Evolutionary conservation across 2,888 invertebrate genomes (phyloP).

Genomic region (Cenopis cana): DNA sequence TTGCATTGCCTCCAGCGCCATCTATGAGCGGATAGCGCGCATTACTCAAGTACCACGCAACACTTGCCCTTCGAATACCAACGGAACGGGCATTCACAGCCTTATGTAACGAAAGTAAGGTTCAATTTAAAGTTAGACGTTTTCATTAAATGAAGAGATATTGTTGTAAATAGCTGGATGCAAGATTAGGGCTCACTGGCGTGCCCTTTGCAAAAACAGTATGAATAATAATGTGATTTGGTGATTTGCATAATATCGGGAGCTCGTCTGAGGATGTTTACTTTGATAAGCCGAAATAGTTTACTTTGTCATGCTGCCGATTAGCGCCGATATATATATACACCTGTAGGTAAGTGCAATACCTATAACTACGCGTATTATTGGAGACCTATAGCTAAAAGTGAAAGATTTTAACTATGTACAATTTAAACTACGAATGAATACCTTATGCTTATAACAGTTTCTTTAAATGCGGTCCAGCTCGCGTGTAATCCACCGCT

Average conservation of each 20-base stretch:
- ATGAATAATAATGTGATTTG: slow-evolving; percentile 82
- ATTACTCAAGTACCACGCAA: slow-evolving; percentile 58
- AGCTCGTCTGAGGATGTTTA: slow-evolving; percentile 75
- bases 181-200: slow-evolving; percentile 75
- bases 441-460: too few relatives aligned
- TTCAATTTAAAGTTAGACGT: slow-evolving; percentile 49
- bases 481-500: too few relatives aligned
- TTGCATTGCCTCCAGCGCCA: slow-evolving; percentile 81
- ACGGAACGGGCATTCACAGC: background rate
- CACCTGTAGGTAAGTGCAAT: too few relatives aligned
- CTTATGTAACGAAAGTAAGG: slow-evolving; percentile 48
- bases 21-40: slow-evolving; percentile 68
- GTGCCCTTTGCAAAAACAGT: slow-evolving; percentile 82
- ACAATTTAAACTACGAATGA: too few relatives aligned
- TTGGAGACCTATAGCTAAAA: too few relatives aligned
- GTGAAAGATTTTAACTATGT: too few relatives aligned
- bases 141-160: slow-evolving; percentile 50
- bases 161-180: slow-evolving; percentile 60
- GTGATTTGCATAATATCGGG: slow-evolving; percentile 74
- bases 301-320: slow-evolving; percentile 53
- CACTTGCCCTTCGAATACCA: slow-evolving; percentile 6
- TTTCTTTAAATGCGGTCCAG: too few relatives aligned
- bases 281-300: slow-evolving; percentile 74
- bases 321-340: background rate
- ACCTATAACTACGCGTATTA: too few relatives aligned